A percentile compares a stretch with the other conserved stretches of the same genome.
Conservation (phyloP, 2,797 vertebrate genomes). For the Phoeniculus purpureus region DNA sequence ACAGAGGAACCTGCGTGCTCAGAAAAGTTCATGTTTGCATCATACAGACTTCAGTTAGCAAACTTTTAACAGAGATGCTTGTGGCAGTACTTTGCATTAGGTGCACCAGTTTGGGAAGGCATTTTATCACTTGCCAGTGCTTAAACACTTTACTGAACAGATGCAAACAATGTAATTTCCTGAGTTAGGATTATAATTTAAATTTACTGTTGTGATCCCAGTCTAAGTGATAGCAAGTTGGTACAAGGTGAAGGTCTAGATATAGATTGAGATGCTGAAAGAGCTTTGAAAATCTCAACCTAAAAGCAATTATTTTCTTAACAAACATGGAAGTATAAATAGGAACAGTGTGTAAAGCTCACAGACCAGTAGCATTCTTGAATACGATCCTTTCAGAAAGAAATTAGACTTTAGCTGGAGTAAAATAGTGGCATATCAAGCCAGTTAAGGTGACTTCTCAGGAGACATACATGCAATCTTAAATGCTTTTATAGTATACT, state of each 20-base stretch:
- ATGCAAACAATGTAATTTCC: neutral
- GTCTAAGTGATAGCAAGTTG: neutral
- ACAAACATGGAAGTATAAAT: neutral
- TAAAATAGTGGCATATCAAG: neutral
- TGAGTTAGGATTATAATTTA: neutral
- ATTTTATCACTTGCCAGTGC: neutral
- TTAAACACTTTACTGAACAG: neutral
- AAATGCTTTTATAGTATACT: neutral
- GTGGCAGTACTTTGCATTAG: neutral
- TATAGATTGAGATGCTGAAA: neutral
- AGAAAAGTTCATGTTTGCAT: neutral
- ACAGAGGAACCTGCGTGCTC: neutral
- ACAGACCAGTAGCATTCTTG: neutral
- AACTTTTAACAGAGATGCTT: neutral
- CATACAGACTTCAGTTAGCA: neutral
- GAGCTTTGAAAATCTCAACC: neutral
- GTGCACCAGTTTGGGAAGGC: neutral
- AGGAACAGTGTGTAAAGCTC: neutral
- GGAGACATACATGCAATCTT: neutral
- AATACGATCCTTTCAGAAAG: neutral
- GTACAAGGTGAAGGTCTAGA: neutral
- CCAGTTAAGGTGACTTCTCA: neutral
- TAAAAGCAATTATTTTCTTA: neutral
- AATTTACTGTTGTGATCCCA: neutral
- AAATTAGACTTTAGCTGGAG: neutral